Evolutionary conservation across 2,888 invertebrate genomes (phyloP).

Genomic region (Archips xylosteana): DNA sequence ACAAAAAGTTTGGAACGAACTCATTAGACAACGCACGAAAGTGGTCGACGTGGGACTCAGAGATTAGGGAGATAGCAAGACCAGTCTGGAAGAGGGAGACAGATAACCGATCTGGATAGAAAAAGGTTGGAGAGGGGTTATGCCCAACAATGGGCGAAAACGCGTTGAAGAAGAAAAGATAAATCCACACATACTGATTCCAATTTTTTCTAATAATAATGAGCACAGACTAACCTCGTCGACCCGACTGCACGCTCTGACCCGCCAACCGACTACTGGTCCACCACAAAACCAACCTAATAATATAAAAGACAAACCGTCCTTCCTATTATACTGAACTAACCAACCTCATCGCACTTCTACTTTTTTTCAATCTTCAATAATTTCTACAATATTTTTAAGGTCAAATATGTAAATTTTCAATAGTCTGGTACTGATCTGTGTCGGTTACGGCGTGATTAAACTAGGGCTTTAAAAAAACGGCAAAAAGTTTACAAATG

Average conservation of each 20-base stretch:
- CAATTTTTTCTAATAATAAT: conserved; percentile 1
- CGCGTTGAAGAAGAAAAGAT: too few species aligned
- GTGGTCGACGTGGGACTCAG: too few species aligned
- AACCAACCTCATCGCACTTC: conserved; percentile 15
- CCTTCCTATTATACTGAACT: conserved; percentile 21
- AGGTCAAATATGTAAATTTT: conserved; percentile 31
- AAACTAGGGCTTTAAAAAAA: conserved; percentile 32
- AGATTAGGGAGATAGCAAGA: too few species aligned
- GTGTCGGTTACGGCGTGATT: conserved; percentile 31
- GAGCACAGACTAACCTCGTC: conserved; percentile 31
- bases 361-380: conserved; percentile 18
- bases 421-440: conserved; percentile 27
- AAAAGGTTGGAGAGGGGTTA: too few species aligned
- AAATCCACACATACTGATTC: too few species aligned
- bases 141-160: too few species aligned
- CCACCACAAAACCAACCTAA: conserved; percentile 12
- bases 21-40: too few species aligned
- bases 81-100: too few species aligned
- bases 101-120: too few species aligned
- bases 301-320: conserved; percentile 26
- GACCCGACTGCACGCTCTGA: conserved; percentile 24
- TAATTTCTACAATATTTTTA: conserved; percentile 27
- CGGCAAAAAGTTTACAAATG: conserved; percentile 19
- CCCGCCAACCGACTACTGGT: conserved; percentile 14
- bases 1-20: too few species aligned